Evolutionary conservation across 2,888 invertebrate genomes (phyloP).

Genomic region (Prosopocoilus inquinatus): DNA sequence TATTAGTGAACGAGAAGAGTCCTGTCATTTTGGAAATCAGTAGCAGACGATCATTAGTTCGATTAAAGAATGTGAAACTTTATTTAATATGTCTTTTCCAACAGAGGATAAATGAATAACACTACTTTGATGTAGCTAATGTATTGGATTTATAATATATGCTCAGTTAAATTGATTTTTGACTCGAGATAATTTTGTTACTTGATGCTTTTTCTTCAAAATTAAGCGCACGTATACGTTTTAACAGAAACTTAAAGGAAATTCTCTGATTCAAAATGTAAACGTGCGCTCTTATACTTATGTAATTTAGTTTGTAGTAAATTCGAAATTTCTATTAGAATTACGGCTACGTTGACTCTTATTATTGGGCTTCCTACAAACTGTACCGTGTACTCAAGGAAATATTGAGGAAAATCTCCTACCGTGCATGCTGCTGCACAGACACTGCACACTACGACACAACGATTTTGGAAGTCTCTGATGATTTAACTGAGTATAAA

Average conservation of each 20-base stretch:
- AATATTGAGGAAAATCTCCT: neutral
- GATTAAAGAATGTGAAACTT: slow-evolving; percentile 17
- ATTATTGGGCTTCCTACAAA: slow-evolving; percentile 40
- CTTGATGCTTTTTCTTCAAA: neutral
- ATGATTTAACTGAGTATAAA: slow-evolving; percentile 40
- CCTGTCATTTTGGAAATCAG: neutral
- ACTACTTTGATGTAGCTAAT: slow-evolving; percentile 37
- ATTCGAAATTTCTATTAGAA: neutral
- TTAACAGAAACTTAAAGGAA: too few relatives aligned
- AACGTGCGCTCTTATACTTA: too few relatives aligned
- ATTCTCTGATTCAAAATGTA: too few relatives aligned
- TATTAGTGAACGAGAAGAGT: neutral
- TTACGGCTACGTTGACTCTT: slow-evolving; percentile 22
- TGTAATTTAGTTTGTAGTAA: neutral
- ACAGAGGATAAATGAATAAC: slow-evolving; percentile 24
- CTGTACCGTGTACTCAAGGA: slow-evolving; percentile 20
- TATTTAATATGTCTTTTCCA: slow-evolving; percentile 27
- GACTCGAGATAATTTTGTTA: slow-evolving; percentile 21
- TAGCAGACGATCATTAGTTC: slow-evolving; percentile 10
- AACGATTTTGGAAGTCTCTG: slow-evolving; percentile 30
- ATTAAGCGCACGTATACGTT: too few relatives aligned
- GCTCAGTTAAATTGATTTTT: slow-evolving; percentile 41
- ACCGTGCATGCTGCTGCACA: slow-evolving; percentile 36
- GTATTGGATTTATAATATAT: slow-evolving; percentile 37
- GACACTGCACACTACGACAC: slow-evolving; percentile 26